Evolutionary conservation across 1,140 invertebrate genomes (phyloP).

Genomic region (Trinorchestia longiramus): DNA sequence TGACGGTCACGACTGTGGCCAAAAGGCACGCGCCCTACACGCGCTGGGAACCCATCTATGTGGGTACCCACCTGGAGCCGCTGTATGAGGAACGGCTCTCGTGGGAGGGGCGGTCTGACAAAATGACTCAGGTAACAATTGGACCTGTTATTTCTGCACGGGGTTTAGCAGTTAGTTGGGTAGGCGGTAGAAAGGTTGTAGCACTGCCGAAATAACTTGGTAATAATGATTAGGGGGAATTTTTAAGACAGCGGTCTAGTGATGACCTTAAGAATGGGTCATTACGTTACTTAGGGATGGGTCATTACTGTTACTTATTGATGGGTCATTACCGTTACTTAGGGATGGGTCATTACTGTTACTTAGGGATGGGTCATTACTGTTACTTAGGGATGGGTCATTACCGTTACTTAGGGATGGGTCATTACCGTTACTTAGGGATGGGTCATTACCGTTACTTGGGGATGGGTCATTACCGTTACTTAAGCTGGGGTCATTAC

Average conservation of each 20-base stretch:
- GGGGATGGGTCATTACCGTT: no score
- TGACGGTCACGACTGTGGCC: conserved; percentile 65
- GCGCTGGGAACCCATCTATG: conserved; percentile 86
- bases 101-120: conserved; percentile 87
- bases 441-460: no score
- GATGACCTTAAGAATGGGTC: no score
- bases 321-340: no score
- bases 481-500: no score
- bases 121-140: conserved; percentile 91
- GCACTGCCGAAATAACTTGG: not conserved
- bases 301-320: no score
- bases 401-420: no score
- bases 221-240: not conserved
- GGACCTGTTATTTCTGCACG: not conserved
- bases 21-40: conserved; percentile 72
- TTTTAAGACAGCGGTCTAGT: not conserved
- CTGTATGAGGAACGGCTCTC: conserved; percentile 83
- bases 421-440: no score
- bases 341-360: no score
- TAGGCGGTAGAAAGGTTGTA: not conserved
- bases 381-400: no score
- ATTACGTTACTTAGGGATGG: no score
- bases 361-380: no score
- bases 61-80: conserved; percentile 83
- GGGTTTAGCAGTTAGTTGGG: not conserved